These are phyloP conservation scores for Epizoanthus scotinus DNA, from an alignment of 92 coral and sea anemone species.

Conservation along the genomic window DNA sequence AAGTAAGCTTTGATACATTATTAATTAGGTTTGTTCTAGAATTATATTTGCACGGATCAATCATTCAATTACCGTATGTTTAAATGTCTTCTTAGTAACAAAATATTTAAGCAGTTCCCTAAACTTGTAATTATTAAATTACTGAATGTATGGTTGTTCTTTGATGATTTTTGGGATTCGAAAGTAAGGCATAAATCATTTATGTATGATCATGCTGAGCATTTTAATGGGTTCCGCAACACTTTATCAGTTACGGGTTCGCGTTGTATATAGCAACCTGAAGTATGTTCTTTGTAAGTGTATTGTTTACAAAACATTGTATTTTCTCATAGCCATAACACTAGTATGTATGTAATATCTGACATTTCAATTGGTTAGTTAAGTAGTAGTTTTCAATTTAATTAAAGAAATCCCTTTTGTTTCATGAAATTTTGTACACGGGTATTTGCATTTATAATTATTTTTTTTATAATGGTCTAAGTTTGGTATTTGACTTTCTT, in stretches of 20 bases:
- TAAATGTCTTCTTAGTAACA: constrained; percentile 6
- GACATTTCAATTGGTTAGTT: not conserved
- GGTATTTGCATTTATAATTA: no score
- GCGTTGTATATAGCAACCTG: no score
- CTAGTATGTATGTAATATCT: constrained; percentile 3
- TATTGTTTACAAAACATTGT: not conserved
- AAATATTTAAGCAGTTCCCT: not conserved
- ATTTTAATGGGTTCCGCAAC: constrained; percentile 17
- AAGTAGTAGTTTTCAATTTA: no score
- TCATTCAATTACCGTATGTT: constrained; percentile 1
- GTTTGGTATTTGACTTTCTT: no score
- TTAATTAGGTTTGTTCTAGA: not conserved
- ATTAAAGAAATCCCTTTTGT: no score
- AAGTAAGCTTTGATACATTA: constrained; percentile 61
- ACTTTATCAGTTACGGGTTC: no score
- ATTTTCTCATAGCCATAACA: not conserved
- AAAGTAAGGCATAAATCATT: no score
- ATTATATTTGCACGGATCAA: not conserved
- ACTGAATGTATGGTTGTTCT: no score
- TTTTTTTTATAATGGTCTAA: no score
- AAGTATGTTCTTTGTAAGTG: not conserved
- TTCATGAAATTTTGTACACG: no score
- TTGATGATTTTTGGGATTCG: no score
- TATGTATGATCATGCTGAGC: not conserved
- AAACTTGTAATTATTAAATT: not conserved